phyloP scores from a whole-genome alignment of 2,797 vertebrate genomes.

The Tangara arthus region DNA sequence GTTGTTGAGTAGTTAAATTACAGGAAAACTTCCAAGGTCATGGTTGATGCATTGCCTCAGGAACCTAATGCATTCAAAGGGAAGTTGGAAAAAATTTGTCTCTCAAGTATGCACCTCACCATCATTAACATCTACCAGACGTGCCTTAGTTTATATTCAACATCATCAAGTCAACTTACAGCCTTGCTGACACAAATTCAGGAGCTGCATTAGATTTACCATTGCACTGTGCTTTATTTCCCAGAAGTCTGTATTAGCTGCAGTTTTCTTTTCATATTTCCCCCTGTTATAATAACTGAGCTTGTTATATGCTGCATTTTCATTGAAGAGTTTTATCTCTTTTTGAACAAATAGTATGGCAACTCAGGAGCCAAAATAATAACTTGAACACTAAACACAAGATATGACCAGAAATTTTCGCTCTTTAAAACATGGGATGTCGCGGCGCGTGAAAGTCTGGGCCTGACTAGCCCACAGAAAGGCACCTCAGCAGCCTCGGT shows the following conservation, averaged over 20 bases:
- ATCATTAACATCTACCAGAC: not conserved
- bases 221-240: not conserved
- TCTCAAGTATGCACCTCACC: not conserved
- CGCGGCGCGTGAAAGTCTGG: too few species aligned
- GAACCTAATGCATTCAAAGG: not conserved
- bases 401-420: not conserved
- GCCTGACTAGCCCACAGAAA: too few species aligned
- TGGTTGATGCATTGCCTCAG: not conserved
- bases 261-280: not conserved
- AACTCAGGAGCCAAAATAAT: not conserved
- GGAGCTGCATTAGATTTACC: not conserved
- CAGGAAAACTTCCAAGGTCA: not conserved
- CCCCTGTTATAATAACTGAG: not conserved
- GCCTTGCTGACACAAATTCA: not conserved
- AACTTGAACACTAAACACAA: not conserved
- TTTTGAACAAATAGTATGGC: not conserved
- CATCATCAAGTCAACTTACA: not conserved
- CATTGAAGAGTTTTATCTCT: not conserved
- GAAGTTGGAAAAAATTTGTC: not conserved
- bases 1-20: not conserved
- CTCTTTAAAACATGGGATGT: accelerated
- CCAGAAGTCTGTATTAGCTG: not conserved
- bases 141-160: not conserved
- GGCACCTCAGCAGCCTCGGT: too few species aligned
- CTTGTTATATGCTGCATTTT: not conserved